Conservation (phyloP, 2,113 vertebrate genomes). For the Cheirogaleus medius region DNA sequence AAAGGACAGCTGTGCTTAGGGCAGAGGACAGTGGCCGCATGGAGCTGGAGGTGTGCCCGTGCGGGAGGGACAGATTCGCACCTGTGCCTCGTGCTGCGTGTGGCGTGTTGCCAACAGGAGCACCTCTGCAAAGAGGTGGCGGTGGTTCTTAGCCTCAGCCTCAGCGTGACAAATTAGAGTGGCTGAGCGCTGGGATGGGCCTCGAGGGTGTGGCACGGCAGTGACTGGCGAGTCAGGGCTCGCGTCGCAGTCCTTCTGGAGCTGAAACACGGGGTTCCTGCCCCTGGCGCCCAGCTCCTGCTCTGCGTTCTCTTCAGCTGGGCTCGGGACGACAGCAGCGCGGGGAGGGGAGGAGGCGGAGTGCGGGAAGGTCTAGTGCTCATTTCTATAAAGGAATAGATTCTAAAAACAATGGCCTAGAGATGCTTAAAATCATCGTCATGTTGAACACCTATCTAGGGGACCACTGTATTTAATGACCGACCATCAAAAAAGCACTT, state of each 20-base stretch:
- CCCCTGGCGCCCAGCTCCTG: rapidly evolving
- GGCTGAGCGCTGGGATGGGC: neutral
- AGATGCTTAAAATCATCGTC: neutral
- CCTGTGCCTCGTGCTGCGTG: neutral
- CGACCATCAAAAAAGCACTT: neutral
- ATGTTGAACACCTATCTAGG: neutral
- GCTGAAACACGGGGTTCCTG: rapidly evolving
- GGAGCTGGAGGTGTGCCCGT: neutral
- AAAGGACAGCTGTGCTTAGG: neutral
- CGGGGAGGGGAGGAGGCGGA: too few relatives aligned
- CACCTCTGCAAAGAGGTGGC: neutral
- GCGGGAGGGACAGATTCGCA: too few relatives aligned
- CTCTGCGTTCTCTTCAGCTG: too few relatives aligned
- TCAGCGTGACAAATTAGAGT: neutral
- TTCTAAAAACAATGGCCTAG: neutral
- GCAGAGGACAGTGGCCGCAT: neutral
- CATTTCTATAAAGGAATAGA: neutral
- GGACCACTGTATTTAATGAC: neutral
- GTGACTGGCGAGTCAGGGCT: neutral
- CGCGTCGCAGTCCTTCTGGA: neutral
- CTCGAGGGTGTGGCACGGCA: rapidly evolving
- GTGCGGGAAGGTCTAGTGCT: neutral
- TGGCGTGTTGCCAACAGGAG: neutral
- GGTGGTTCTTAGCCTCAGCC: neutral
- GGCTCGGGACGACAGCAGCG: neutral